Conservation (phyloP, 2,113 vertebrate species). For the Riparia riparia region DNA sequence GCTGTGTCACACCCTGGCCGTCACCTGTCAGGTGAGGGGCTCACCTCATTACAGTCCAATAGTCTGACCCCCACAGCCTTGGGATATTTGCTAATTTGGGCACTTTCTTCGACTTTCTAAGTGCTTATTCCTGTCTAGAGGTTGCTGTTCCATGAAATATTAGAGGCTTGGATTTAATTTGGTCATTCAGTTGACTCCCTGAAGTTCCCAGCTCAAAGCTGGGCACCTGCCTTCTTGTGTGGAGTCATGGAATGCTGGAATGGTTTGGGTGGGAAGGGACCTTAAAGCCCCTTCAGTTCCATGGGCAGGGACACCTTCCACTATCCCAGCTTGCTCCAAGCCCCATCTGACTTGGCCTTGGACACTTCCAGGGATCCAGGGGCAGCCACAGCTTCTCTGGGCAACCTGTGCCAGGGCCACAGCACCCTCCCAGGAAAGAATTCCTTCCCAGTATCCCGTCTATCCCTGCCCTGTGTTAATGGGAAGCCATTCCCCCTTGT, state of each 20-base stretch:
- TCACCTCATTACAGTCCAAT: rapidly evolving
- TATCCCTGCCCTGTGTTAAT: background rate
- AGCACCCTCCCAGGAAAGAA: background rate
- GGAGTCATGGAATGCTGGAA: background rate
- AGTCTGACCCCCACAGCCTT: too few relatives aligned
- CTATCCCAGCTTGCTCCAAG: background rate
- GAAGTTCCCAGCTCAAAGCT: background rate
- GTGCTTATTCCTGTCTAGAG: background rate
- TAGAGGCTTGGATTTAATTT: background rate
- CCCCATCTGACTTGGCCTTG: rapidly evolving
- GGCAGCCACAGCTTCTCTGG: background rate
- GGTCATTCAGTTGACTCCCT: background rate
- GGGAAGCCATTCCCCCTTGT: background rate
- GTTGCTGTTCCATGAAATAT: background rate
- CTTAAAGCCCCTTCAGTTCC: background rate
- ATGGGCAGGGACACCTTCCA: background rate
- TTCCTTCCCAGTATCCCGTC: background rate
- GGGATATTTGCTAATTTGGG: background rate
- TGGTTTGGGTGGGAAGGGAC: background rate
- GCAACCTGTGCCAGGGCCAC: background rate
- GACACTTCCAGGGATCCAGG: background rate
- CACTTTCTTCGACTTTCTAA: background rate
- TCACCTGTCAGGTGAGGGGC: constrained; percentile 90
- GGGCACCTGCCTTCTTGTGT: rapidly evolving
- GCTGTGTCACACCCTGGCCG: constrained; percentile 94